Conservation (phyloP, 2,888 invertebrate species). For the Octonoba sinensis region DNA sequence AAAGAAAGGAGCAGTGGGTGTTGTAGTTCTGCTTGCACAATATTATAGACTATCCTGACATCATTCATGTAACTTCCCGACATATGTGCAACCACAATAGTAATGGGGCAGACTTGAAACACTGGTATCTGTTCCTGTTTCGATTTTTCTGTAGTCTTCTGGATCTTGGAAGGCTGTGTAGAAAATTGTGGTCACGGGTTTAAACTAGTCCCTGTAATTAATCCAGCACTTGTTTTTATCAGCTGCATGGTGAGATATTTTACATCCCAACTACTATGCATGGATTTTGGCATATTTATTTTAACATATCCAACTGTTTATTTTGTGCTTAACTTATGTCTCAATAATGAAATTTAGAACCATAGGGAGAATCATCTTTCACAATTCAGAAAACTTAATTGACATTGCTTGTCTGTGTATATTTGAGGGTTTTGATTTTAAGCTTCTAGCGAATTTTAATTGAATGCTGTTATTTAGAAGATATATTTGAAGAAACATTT, state of each 20-base stretch:
- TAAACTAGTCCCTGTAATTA: slow-evolving; percentile 55
- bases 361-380: no score
- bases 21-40: slow-evolving; percentile 63
- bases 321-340: no score
- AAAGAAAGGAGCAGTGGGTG: slow-evolving; percentile 66
- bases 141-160: slow-evolving; percentile 34
- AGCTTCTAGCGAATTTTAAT: no score
- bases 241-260: slow-evolving; percentile 1
- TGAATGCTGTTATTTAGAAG: no score
- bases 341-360: no score
- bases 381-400: no score
- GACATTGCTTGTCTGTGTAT: no score
- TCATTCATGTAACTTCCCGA: slow-evolving; percentile 45
- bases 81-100: slow-evolving; percentile 48
- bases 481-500: no score
- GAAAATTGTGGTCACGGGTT: slow-evolving; percentile 59
- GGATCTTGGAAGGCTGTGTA: slow-evolving; percentile 35
- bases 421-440: no score
- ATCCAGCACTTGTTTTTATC: slow-evolving; percentile 53
- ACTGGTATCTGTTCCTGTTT: slow-evolving; percentile 53
- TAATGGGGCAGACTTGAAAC: slow-evolving; percentile 48
- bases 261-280: background rate
- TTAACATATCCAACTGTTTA: slow-evolving; percentile 5
- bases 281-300: slow-evolving; percentile 14
- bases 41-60: slow-evolving; percentile 54